A percentile compares a stretch with the other conserved stretches of the same genome.
Conservation (phyloP, 2,888 invertebrate species). For the Torymus texanus region DNA sequence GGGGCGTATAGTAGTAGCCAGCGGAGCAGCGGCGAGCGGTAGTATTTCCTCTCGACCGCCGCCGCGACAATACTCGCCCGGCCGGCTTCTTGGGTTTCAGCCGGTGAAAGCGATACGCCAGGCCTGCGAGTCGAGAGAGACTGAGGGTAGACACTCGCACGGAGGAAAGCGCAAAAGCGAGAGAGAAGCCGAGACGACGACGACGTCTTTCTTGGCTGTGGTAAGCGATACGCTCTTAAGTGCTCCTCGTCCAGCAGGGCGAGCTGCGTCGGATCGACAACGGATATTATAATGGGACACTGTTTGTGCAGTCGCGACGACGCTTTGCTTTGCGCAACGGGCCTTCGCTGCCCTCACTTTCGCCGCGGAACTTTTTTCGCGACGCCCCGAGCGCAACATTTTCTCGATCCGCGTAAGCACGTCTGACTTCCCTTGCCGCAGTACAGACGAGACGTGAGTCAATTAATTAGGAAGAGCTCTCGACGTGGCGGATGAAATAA, state of each 20-base stretch:
- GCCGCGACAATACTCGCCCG: conserved; percentile 51
- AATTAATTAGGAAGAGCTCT: conserved; percentile 29
- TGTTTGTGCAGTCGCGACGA: conserved; percentile 54
- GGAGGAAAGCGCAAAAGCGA: conserved; percentile 22
- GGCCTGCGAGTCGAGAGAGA: conserved; percentile 13
- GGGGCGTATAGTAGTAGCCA: not conserved
- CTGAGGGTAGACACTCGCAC: not conserved
- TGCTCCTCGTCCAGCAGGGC: conserved; percentile 57
- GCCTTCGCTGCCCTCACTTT: conserved; percentile 13
- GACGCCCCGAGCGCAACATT: not conserved
- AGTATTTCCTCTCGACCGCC: conserved; percentile 28
- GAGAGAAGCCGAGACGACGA: not conserved
- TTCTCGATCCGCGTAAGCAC: too few relatives aligned
- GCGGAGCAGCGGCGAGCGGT: not conserved
- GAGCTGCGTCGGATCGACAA: conserved; percentile 59
- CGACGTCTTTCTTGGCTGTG: conserved; percentile 60
- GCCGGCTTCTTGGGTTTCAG: conserved; percentile 67
- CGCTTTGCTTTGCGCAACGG: conserved; percentile 33
- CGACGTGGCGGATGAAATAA: not conserved
- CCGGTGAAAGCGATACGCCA: conserved; percentile 67
- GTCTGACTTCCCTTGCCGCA: too few relatives aligned
- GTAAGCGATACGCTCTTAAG: conserved; percentile 71
- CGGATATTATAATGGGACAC: conserved; percentile 64
- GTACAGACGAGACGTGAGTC: not conserved
- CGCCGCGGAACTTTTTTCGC: not conserved